Evolutionary conservation across 1,140 invertebrate genomes (phyloP).

Genomic region (Monomorium pharaonis): DNA sequence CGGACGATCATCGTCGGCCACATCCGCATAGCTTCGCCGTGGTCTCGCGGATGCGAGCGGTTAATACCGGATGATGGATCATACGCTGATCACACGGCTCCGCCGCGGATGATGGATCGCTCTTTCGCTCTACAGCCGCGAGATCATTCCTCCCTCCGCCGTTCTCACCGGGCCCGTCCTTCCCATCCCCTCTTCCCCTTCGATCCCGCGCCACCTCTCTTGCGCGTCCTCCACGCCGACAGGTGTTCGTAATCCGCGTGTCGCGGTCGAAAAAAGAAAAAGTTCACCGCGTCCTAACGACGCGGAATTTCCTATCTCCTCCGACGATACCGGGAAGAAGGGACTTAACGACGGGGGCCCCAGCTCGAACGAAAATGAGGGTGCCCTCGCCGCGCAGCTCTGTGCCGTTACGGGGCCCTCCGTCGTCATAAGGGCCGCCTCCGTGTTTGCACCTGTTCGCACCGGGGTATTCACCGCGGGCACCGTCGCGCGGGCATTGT

Average conservation of each 20-base stretch:
- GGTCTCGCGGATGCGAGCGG: constrained; percentile 44
- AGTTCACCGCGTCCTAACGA: constrained; percentile 11
- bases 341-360: constrained; percentile 50
- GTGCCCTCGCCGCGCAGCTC: constrained; percentile 29
- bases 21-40: constrained; percentile 65
- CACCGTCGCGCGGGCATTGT: too few species aligned
- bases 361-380: constrained; percentile 48
- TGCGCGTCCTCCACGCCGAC: constrained; percentile 10
- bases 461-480: neutral
- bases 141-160: neutral
- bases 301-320: constrained; percentile 44
- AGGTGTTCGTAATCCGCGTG: constrained; percentile 42
- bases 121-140: neutral
- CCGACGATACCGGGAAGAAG: neutral
- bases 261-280: constrained; percentile 24
- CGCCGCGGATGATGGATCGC: constrained; percentile 62
- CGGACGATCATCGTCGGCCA: neutral
- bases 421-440: neutral
- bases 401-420: constrained; percentile 50
- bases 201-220: neutral
- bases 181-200: neutral
- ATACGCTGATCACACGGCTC: constrained; percentile 40
- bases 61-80: constrained; percentile 67
- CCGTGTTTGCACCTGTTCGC: constrained; percentile 65
- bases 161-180: neutral